These are phyloP conservation scores for Helogale parvula DNA, from an alignment of 2,113 vertebrate genomes.

Conservation along the genomic window DNA sequence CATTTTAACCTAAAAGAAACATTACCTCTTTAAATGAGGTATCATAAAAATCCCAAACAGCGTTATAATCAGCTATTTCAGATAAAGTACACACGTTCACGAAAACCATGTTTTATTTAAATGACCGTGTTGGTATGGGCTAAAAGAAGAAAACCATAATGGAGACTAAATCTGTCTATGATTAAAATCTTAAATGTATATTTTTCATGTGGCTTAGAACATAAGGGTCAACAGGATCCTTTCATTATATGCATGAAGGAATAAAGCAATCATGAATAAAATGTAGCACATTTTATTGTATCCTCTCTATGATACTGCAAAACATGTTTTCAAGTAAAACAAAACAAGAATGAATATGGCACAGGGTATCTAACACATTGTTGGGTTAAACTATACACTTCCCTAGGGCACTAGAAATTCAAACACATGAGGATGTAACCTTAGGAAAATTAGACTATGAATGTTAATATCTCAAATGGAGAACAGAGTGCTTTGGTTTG, in stretches of 20 bases:
- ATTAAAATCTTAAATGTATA: conserved; percentile 16
- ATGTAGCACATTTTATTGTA: background rate
- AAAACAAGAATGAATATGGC: background rate
- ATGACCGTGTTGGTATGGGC: background rate
- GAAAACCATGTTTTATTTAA: conserved; percentile 64
- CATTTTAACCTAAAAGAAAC: conserved; percentile 40
- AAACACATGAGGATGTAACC: background rate
- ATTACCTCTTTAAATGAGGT: background rate
- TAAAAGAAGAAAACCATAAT: conserved; percentile 20
- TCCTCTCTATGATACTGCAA: background rate
- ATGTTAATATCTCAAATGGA: background rate
- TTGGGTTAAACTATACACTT: background rate
- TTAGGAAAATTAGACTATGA: background rate
- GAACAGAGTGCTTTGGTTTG: background rate
- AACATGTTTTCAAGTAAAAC: conserved; percentile 11
- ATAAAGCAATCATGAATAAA: conserved; percentile 21
- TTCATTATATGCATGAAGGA: conserved; percentile 6
- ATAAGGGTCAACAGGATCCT: background rate
- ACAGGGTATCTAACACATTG: background rate
- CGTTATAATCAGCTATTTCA: conserved; percentile 48
- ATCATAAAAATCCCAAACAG: conserved; percentile 9
- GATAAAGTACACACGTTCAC: conserved; percentile 26
- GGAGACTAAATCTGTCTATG: conserved; percentile 26
- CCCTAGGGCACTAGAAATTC: background rate
- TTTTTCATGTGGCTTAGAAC: conserved; percentile 23